Evolutionary conservation across 2,113 vertebrate genomes (phyloP), one percentile per base, ranked within the genome.

Genomic region (Acanthochromis polyacanthus): DNA sequence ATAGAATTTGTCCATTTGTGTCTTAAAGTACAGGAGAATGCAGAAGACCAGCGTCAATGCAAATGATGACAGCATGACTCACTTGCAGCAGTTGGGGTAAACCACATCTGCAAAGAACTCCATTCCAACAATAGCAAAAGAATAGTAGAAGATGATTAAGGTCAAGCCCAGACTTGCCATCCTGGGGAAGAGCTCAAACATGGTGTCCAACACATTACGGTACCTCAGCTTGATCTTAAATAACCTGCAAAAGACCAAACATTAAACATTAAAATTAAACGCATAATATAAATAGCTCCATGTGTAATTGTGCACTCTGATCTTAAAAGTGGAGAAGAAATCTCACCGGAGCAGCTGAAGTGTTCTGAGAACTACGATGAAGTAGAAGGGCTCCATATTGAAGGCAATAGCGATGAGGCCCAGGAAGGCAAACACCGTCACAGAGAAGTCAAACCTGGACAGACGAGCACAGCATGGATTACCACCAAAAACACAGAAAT

Each of bases 21-120:
- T n/a, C 17, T 30, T 30, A 30, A 30, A 30, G 30, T 30, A 30
- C 5, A 30, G 30, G 30, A 30, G 16, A 62, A 36, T 22, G 3
- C 22, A 62, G 4, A 51, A 22, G 1, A 61, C 20, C 9, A 36
- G 8, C 5, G 10, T 22, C 12, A 30, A 55, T 8, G 30, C 8
- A 48, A 15, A n/a, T 11, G 14, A 48, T 40, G 40, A 30, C 1
- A 0, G 3, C 3, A 16, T 20, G 43, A 88, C 97, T 96, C 91
- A 99, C 98, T 96, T 99, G 98, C 98, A 99, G 93, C 98, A 99
- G 94, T 99, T 99, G 0, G 96, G 97, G 89, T 95, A 96, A 78
- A 99, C 92, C 20, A 95, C 95, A 0, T 95, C 96, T 9, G 94
- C 97, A 36, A 99, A 99, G 93, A 99, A 98, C 86, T 99, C 98